Base-by-base conservation (phyloP, 2,888 invertebrate species). In the Abrostola tripartita region DNA sequence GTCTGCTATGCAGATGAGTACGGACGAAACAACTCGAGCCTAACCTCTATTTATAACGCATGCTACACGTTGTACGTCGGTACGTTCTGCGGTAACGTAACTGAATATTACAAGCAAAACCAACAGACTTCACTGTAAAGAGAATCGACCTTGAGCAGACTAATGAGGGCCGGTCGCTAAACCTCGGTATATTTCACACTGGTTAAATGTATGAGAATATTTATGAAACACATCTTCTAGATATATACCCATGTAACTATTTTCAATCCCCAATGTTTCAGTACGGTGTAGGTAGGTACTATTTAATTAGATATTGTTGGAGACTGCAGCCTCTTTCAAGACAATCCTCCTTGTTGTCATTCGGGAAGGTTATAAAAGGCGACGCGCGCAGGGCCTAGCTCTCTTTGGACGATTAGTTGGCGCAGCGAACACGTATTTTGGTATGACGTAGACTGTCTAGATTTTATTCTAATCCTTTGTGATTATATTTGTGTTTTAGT, bases 11-110 rank as follows among this genome's bases (percentile, higher is more conserved):
- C 85, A 87, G 85, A 78, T 85, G 88, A 88, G 87, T 86, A 85
- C 86, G 86, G 84, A 78, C 86, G 86, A 85, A 87, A 88, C 89
- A 88, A 88, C 87, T 87, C 89, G 85, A 88, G 84, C 85, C 87
- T 86, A 86, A 88, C 79, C 85, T 88, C 92, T 92, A 93, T 93
- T 92, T 92, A 90, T 93, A 93, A 85, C 90, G 76, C 85, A 84
- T 78, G 86, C 86, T 88, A 88, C 89, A 88, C 86, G 84, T 84
- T 47, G 44, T 47, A 47, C 44, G 44, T 24, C 85, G 35, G 6
- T 68, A 77, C 87, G 85, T 85, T 86, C 84, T 84, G 86, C 82
- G 86, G 87, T 84, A 86, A 81, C 87, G 89, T 86, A 85, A 89
- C 89, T 90, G 88, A 92, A 91, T 92, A 92, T 91, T 90, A 89